Conservation (phyloP, 92 coral and sea anemone species). For the Diadumene lineata region DNA sequence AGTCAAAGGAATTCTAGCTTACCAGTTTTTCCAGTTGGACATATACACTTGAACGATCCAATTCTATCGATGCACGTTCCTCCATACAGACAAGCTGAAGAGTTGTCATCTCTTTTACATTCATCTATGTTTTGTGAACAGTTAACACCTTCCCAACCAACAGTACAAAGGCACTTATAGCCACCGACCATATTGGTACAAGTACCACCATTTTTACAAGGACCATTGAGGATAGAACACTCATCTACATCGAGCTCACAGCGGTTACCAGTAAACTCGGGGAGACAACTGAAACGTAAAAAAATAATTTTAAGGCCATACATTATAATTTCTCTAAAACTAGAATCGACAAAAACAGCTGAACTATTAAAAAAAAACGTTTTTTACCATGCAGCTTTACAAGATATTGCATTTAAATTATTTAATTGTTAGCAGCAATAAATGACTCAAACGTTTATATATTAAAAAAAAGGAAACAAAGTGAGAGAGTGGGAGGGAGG, state of each 20-base stretch:
- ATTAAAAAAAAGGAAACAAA: too few species aligned
- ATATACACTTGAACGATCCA: constrained; percentile 59
- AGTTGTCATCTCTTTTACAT: constrained; percentile 39
- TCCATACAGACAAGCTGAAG: constrained; percentile 53
- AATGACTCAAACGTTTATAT: too few species aligned
- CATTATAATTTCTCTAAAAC: too few species aligned
- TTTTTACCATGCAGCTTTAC: too few species aligned
- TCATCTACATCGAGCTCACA: constrained; percentile 76
- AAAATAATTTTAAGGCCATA: too few species aligned
- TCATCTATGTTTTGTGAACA: constrained; percentile 79
- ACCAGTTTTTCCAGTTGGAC: constrained; percentile 71
- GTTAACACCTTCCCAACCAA: constrained; percentile 80
- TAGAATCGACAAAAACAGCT: too few species aligned
- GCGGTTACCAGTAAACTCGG: constrained; percentile 59
- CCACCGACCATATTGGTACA: constrained; percentile 65
- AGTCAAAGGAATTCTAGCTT: too few species aligned
- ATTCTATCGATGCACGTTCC: constrained; percentile 71
- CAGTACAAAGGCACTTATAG: constrained; percentile 73
- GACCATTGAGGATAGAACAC: constrained; percentile 44
- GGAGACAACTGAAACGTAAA: constrained; percentile 83
- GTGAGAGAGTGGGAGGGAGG: too few species aligned
- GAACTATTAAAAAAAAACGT: neutral
- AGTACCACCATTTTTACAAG: constrained; percentile 82
- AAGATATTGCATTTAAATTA: too few species aligned
- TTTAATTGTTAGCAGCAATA: too few species aligned